phyloP scores from a whole-genome alignment of 2,797 vertebrate genomes.

The Spinus pinus region DNA sequence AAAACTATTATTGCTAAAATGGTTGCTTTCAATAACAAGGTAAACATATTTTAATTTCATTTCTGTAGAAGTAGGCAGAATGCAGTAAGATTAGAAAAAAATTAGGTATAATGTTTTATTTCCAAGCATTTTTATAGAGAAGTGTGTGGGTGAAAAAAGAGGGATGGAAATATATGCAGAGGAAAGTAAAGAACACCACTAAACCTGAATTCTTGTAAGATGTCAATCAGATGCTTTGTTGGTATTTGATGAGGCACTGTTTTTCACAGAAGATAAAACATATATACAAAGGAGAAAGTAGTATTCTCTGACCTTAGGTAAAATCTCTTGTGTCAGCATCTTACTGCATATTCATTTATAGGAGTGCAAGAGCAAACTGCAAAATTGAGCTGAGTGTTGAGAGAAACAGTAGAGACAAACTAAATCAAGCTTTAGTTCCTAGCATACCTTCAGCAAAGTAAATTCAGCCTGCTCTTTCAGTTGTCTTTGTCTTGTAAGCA shows the following conservation, averaged over 20 bases:
- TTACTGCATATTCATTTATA: background rate
- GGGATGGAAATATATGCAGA: background rate
- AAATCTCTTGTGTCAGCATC: background rate
- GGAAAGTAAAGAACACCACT: background rate
- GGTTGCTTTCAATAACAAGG: conserved; percentile 94
- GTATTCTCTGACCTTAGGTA: background rate
- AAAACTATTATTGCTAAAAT: conserved; percentile 87
- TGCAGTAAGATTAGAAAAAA: background rate
- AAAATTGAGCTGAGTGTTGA: background rate
- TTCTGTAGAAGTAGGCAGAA: background rate
- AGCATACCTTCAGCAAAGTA: background rate
- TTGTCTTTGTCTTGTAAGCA: background rate
- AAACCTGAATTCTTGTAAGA: background rate
- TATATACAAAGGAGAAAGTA: background rate
- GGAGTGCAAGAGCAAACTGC: background rate
- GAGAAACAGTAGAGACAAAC: background rate
- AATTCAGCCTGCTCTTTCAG: background rate
- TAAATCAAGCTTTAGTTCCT: background rate
- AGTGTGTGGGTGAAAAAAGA: background rate
- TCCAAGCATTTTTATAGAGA: background rate
- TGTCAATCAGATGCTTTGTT: background rate
- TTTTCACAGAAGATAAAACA: background rate
- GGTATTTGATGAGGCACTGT: background rate
- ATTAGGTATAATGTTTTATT: background rate
- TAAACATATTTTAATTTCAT: conserved; percentile 40